Evolutionary conservation across 2,888 invertebrate species (phyloP), one percentile per base, ranked within the genome.

Genomic region (Limulus polyphemus): DNA sequence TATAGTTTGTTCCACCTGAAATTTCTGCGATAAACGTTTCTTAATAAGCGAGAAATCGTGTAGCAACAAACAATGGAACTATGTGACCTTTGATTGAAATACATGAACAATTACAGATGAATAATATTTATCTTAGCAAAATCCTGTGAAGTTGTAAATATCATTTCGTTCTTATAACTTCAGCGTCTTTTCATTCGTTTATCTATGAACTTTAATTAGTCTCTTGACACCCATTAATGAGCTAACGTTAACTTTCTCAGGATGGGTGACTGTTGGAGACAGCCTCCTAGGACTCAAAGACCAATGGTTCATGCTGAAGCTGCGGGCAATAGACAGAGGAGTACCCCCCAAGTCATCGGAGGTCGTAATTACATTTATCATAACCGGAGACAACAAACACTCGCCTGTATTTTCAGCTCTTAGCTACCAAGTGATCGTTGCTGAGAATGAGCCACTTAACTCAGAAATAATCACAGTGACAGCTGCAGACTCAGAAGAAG

Each of bases 361-460:
- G 72, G 83, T 86, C 0, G 78, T 79, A 0, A 82, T 92, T 1
- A 83, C 80, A 0, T 81, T 93, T 67, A 83, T 90, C 7, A 84
- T 91, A 0, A 90, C 93, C 0, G 91, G 89, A 3, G 88, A 90
- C 74, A 95, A 95, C 75, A 78, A 81, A 52, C 81, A 84, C 72
- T 81, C 83, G 1, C 95, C 95, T 0, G 83, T 83, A 59, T 95
- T 94, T 73, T 87, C 86, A 10, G 88, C 87, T 0, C 67, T 71
- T 4, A 87, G 87, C 71, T 91, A 92, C 75, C 88, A 91, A 79
- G 91, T 90, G 0, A 87, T 90, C 65, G 88, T 95, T 1, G 88
- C 90, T 0, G 94, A 95, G 80, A 92, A 91, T 75, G 90, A 90
- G 73, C 87, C 88, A 0, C 78, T 90, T 0, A 90, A 90, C 2